These are phyloP conservation scores for Morpho deidamia DNA, from an alignment of 2,888 invertebrate genomes.

Conservation along the genomic window DNA sequence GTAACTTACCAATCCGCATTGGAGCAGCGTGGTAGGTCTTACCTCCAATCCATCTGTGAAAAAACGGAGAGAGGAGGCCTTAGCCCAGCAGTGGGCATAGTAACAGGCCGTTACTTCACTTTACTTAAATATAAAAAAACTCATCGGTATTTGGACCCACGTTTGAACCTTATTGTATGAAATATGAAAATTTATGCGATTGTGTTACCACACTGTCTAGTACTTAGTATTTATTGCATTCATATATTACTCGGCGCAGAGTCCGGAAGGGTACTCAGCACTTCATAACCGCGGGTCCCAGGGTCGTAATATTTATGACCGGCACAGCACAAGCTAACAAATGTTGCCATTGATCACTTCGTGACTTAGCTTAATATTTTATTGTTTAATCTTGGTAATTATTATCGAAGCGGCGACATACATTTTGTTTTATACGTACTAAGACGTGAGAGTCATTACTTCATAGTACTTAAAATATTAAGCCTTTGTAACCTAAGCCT, in stretches of 20 bases:
- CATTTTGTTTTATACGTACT: too few relatives aligned
- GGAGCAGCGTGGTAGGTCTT: too few relatives aligned
- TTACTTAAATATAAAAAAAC: too few relatives aligned
- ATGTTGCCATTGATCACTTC: conserved; percentile 5
- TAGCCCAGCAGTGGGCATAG: too few relatives aligned
- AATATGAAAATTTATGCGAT: conserved; percentile 5
- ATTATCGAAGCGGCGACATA: not conserved
- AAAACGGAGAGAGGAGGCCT: too few relatives aligned
- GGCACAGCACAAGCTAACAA: conserved; percentile 7
- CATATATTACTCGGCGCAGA: conserved; percentile 1
- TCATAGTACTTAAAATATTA: too few relatives aligned
- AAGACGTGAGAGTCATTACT: too few relatives aligned
- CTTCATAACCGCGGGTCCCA: conserved; percentile 18
- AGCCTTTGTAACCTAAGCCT: too few relatives aligned
- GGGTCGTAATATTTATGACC: conserved; percentile 18
- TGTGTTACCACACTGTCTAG: not conserved
- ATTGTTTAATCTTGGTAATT: not conserved
- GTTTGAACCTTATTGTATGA: not conserved
- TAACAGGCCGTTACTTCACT: too few relatives aligned
- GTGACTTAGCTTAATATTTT: conserved; percentile 1
- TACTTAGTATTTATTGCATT: conserved; percentile 4
- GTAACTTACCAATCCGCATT: too few relatives aligned
- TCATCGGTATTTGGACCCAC: not conserved
- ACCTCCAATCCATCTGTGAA: too few relatives aligned
- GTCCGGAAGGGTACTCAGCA: conserved; percentile 14